Percentiles rank a stretch among this genome's conserved stretches.
phyloP scores from a whole-genome alignment of 1,140 invertebrate species.

The Tetranychus cinnabarinus region DNA sequence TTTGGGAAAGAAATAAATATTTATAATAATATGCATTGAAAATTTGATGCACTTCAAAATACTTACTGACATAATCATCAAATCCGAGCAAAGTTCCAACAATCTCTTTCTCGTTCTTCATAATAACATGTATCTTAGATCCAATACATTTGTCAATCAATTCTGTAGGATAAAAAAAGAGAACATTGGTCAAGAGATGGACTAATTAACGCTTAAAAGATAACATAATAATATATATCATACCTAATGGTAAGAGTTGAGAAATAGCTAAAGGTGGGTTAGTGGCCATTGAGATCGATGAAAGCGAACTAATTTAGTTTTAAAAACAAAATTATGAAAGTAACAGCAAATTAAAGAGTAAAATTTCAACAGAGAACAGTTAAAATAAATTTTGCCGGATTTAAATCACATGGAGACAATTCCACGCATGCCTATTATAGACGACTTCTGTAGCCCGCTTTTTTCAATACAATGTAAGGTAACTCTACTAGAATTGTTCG shows the following conservation, averaged over 20 bases:
- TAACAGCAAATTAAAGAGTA: too few species aligned
- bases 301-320: too few species aligned
- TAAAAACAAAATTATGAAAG: too few species aligned
- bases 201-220: neutral
- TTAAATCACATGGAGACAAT: too few species aligned
- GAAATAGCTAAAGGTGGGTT: slow-evolving; percentile 1
- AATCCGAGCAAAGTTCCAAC: slow-evolving; percentile 91
- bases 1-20: neutral
- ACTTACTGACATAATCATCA: slow-evolving; percentile 86
- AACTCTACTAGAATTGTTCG: too few species aligned
- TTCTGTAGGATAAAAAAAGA: slow-evolving; percentile 32
- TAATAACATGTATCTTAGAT: slow-evolving; percentile 93
- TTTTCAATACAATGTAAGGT: too few species aligned
- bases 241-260: neutral
- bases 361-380: too few species aligned
- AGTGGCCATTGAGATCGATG: slow-evolving; percentile 1
- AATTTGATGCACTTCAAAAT: neutral
- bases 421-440: too few species aligned
- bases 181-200: neutral
- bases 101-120: slow-evolving; percentile 99
- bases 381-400: too few species aligned
- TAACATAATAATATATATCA: neutral
- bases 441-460: too few species aligned
- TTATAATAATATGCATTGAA: neutral
- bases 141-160: slow-evolving; percentile 99